phyloP scores from a whole-genome alignment of 2,888 invertebrate genomes.

The Calameuta idolon region DNA sequence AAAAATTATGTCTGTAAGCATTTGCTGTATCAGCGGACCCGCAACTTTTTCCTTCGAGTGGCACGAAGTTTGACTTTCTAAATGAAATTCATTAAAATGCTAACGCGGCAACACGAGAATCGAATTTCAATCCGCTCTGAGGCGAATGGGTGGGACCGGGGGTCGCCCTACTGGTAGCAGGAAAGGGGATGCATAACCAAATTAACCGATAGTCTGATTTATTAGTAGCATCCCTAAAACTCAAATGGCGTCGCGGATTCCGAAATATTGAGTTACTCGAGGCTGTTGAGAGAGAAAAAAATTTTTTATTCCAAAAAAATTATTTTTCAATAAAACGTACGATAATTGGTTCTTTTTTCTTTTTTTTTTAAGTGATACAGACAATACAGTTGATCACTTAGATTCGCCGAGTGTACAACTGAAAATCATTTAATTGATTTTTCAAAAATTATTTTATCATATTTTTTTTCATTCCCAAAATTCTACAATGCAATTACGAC shows the following conservation, averaged over 20 bases:
- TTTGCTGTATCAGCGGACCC: too few species aligned
- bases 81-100: conserved; percentile 45
- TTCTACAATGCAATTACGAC: too few species aligned
- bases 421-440: not conserved
- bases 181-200: conserved; percentile 36
- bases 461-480: too few species aligned
- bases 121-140: conserved; percentile 32
- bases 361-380: too few species aligned
- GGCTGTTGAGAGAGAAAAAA: not conserved
- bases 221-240: conserved; percentile 19
- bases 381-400: too few species aligned
- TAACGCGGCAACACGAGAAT: conserved; percentile 37
- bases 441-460: too few species aligned
- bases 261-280: not conserved
- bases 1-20: conserved; percentile 14
- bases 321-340: too few species aligned
- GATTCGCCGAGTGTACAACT: too few species aligned
- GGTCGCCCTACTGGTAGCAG: conserved; percentile 1
- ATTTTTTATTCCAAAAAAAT: not conserved
- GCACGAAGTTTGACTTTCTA: conserved; percentile 24
- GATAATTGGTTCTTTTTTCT: too few species aligned
- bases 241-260: conserved; percentile 1
- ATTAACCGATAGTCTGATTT: conserved; percentile 45
- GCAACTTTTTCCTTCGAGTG: conserved; percentile 15
- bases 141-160: not conserved